Conservation (phyloP, 2,797 vertebrate genomes). For the Hafferia zeledoni region DNA sequence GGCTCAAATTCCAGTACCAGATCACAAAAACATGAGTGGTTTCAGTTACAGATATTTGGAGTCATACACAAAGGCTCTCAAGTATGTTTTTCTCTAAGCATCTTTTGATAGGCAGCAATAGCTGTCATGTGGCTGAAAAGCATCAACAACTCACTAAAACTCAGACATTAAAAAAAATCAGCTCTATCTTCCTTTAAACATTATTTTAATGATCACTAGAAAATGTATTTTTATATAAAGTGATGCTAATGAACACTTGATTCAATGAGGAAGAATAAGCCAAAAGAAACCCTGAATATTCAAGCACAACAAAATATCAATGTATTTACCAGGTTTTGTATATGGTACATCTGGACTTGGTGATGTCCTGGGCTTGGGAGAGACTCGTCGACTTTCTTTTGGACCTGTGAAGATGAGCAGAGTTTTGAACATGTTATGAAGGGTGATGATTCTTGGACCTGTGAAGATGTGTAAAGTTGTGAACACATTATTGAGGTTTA, state of each 20-base stretch:
- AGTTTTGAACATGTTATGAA: not conserved
- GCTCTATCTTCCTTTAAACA: not conserved
- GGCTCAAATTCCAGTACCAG: not conserved
- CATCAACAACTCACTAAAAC: not conserved
- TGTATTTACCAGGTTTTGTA: slow-evolving; percentile 36
- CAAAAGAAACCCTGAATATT: not conserved
- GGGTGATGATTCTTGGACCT: not conserved
- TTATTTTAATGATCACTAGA: not conserved
- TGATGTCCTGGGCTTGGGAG: slow-evolving; percentile 31
- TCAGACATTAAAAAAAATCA: not conserved
- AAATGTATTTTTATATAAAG: not conserved
- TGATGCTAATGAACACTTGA: not conserved
- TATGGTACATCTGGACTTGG: not conserved
- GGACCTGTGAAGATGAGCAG: slow-evolving; percentile 6
- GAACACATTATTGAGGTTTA: not conserved
- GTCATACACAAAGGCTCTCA: not conserved
- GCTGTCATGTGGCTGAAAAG: not conserved
- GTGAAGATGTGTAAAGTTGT: not conserved
- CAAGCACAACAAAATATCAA: not conserved
- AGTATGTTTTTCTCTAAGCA: not conserved
- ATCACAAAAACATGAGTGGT: not conserved
- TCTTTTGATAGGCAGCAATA: not conserved
- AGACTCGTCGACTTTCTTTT: not conserved
- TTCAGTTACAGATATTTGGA: not conserved
- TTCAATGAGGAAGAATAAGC: not conserved